phyloP scores from a whole-genome alignment of 1,140 invertebrate species.

The Panagrolaimus sp. region DNA sequence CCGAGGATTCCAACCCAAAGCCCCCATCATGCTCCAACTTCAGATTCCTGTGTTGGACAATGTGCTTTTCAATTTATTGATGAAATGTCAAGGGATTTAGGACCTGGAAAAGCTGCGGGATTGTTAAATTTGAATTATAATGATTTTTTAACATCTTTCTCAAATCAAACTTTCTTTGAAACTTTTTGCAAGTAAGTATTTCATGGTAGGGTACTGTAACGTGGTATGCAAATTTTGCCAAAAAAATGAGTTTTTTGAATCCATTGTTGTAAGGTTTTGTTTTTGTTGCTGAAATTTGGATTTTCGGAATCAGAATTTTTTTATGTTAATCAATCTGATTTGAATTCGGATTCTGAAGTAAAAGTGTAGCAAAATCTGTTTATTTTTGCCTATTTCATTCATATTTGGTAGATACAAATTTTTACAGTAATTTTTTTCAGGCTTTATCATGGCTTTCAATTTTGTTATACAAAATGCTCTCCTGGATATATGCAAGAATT shows the following conservation, averaged over 20 bases:
- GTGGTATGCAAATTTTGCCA: too few relatives aligned
- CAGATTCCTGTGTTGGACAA: conserved; percentile 58
- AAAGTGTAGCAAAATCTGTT: too few relatives aligned
- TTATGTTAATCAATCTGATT: too few relatives aligned
- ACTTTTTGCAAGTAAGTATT: conserved; percentile 52
- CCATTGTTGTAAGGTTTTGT: too few relatives aligned
- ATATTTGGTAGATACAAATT: too few relatives aligned
- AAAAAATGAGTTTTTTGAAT: too few relatives aligned
- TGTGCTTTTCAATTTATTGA: conserved; percentile 57
- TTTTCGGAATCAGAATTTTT: too few relatives aligned
- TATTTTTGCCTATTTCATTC: too few relatives aligned
- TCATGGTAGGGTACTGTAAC: not conserved
- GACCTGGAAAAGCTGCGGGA: conserved; percentile 41
- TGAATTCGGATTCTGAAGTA: too few relatives aligned
- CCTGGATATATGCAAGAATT: conserved; percentile 58
- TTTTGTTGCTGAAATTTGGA: too few relatives aligned
- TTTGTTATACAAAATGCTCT: conserved; percentile 49
- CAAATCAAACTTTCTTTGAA: conserved; percentile 56
- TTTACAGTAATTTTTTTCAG: conserved; percentile 28
- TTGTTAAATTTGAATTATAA: conserved; percentile 59
- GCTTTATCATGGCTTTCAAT: conserved; percentile 55
- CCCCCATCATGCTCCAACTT: conserved; percentile 36
- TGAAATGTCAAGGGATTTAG: conserved; percentile 44
- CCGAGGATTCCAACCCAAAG: conserved; percentile 43
- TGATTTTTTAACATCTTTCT: conserved; percentile 53